Evolutionary conservation across 1,140 invertebrate genomes (phyloP), one percentile per base, ranked within the genome.

Genomic region (Drosophila sechellia): DNA sequence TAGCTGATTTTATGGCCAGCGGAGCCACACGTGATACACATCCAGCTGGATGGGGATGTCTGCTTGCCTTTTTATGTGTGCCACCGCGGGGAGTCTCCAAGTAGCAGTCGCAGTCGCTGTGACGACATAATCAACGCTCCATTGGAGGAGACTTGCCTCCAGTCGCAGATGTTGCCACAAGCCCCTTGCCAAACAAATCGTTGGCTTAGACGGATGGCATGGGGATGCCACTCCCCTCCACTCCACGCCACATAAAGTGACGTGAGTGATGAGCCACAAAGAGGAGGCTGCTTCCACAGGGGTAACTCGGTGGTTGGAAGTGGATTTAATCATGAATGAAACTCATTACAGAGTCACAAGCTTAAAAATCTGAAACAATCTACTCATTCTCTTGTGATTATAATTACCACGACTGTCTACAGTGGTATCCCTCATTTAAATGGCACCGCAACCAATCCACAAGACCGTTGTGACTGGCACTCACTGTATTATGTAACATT

Each of bases 101-200:
- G n/a, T 37, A 31, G 31, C 15, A 55, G 56, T 20, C 43, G 31
- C 15, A 55, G 56, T n/a, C 42, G 60, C 58, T 71, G 69, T 79
- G 75, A 83, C 79, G 72, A 87, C 84, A 87, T 87, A 83, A 86
- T 87, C 79, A 89, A 83, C 80, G 80, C 80, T 79, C 72, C 80
- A 84, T 84, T 84, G 80, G 78, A n/a, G 64, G 42, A n/a, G 10
- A 48, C 48, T 40, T 50, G 43, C 45, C 34, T 64, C 57, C 56
- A 65, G 73, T 57, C 59, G 76, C 63, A 49, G 68, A 39, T 60
- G 61, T 48, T 48, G 64, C 58, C 63, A 69, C 66, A 55, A 70
- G 58, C 35, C 31, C 40, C 59, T 52, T 60, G 40, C 63, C 63
- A 69, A 69, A 77, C 72, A 79, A 75, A 79, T 83, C 79, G 70